Percentiles rank a stretch among this genome's conserved stretches.
These are phyloP conservation scores for Teinopalpus imperialis DNA, from an alignment of 2,888 invertebrate species.

Conservation along the genomic window DNA sequence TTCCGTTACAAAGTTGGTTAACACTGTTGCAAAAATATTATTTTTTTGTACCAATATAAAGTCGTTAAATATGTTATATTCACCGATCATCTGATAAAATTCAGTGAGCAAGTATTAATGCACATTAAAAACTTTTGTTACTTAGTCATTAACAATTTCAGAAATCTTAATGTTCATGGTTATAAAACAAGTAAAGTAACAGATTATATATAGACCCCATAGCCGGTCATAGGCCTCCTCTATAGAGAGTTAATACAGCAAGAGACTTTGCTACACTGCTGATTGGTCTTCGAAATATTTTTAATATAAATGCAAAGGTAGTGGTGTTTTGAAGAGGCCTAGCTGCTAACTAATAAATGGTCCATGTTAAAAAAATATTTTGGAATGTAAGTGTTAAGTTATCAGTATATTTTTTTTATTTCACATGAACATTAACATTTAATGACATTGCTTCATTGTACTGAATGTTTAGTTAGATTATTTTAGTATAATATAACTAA, in stretches of 20 bases:
- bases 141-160: slow-evolving; percentile 6
- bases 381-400: too few species aligned
- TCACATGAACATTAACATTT: slow-evolving; percentile 10
- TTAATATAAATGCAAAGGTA: too few species aligned
- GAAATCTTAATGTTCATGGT: slow-evolving; percentile 6
- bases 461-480: slow-evolving; percentile 5
- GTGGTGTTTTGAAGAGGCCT: too few species aligned
- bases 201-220: too few species aligned
- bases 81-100: slow-evolving; percentile 3
- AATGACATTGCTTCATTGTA: slow-evolving; percentile 10
- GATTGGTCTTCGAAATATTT: too few species aligned
- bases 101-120: neutral
- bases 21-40: slow-evolving; percentile 72
- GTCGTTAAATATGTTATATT: slow-evolving; percentile 22
- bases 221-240: too few species aligned
- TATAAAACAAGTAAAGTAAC: neutral
- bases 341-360: too few species aligned
- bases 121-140: slow-evolving; percentile 8
- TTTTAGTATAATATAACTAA: too few species aligned
- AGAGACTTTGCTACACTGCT: too few species aligned
- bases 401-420: too few species aligned
- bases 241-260: too few species aligned
- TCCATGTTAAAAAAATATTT: too few species aligned
- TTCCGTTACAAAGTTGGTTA: slow-evolving; percentile 61
- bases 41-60: slow-evolving; percentile 36